These are phyloP conservation scores for Hydrophis major DNA, from an alignment of 2,797 vertebrate species.

Conservation along the genomic window DNA sequence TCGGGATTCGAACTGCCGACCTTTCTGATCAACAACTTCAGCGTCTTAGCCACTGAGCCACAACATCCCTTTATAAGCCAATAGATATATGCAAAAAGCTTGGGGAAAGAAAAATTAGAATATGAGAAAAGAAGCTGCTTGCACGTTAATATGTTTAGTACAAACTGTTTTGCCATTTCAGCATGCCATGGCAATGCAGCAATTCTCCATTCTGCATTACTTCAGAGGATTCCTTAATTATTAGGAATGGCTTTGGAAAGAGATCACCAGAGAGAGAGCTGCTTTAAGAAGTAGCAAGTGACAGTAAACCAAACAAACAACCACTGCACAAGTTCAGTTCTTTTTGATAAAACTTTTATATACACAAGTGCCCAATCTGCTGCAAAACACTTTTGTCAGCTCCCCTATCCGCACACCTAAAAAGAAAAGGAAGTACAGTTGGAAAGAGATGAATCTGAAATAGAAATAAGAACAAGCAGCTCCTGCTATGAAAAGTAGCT, in stretches of 20 bases:
- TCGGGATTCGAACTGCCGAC: too few relatives aligned
- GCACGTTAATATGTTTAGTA: not conserved
- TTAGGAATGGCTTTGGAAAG: not conserved
- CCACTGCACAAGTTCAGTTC: not conserved
- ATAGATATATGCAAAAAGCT: not conserved
- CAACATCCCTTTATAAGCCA: not conserved
- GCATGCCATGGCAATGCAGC: not conserved
- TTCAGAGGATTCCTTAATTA: not conserved
- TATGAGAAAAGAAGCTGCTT: not conserved
- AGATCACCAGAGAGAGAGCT: not conserved
- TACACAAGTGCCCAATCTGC: not conserved
- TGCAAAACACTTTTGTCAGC: not conserved
- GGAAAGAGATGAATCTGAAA: not conserved
- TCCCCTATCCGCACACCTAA: not conserved
- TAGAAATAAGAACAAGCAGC: not conserved
- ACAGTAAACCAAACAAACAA: not conserved
- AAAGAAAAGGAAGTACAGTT: not conserved
- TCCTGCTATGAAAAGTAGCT: not conserved
- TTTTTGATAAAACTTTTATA: not conserved
- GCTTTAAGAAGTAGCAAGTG: not conserved
- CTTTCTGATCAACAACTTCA: too few relatives aligned
- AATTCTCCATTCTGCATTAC: not conserved
- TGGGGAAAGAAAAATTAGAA: not conserved
- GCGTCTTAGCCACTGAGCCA: too few relatives aligned
- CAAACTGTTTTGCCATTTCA: not conserved